phyloP scores from a whole-genome alignment of 2,797 vertebrate species.

The Sternotherus odoratus region DNA sequence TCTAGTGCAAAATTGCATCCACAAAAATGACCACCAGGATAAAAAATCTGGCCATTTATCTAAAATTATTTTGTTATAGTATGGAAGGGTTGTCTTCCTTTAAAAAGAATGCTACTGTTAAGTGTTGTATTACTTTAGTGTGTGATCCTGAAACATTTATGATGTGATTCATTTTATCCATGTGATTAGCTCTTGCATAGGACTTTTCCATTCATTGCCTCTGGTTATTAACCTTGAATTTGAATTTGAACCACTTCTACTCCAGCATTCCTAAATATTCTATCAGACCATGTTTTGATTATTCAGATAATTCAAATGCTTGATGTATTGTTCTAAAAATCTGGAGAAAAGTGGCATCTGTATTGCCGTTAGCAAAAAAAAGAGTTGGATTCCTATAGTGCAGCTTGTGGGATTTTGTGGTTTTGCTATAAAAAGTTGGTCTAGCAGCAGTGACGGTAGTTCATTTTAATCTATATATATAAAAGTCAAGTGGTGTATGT shows the following conservation, averaged over 20 bases:
- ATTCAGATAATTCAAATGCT: neutral
- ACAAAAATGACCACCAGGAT: neutral
- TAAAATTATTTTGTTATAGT: neutral
- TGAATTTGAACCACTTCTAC: neutral
- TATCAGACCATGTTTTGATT: neutral
- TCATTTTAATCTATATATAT: no score
- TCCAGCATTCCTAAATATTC: neutral
- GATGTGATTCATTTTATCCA: neutral
- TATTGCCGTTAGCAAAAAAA: neutral
- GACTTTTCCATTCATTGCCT: neutral
- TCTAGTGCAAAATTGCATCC: fast-evolving
- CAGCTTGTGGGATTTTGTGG: neutral
- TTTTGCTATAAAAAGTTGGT: neutral
- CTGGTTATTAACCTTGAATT: neutral
- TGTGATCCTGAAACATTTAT: neutral
- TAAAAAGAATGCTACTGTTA: neutral
- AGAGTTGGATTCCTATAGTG: fast-evolving
- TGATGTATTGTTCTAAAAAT: neutral
- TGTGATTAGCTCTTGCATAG: fast-evolving
- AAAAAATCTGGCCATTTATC: neutral
- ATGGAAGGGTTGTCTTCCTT: neutral
- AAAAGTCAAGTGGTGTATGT: no score
- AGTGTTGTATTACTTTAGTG: neutral
- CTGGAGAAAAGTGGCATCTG: neutral
- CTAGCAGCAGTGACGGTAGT: neutral